Base-by-base conservation (phyloP, 2,113 vertebrate species). In the Jacana jacana region DNA sequence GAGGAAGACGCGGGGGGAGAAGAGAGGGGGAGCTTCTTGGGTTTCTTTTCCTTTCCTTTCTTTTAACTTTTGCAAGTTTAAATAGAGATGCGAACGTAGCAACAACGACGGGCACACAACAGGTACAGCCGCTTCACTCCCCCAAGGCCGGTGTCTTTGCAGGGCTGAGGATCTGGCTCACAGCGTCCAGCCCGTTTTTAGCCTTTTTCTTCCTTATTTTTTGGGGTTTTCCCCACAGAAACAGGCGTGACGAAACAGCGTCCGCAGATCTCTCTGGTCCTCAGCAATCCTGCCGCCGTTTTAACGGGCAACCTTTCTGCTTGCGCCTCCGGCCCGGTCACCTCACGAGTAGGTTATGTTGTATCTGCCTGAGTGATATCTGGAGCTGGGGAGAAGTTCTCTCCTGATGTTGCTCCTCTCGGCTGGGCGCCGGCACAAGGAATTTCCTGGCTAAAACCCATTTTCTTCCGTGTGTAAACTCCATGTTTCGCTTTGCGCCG, bases 151-250 rank as follows among this genome's bases (percentile, higher is more conserved):
- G 3, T 78, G 88, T 44, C 81, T 89, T 55, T 68, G 72, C 88
- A 2, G 27, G 52, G 76, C 82, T 95, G 78, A 81, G 91, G 90
- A 94, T 77, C 87, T 83, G 85, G 68, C 91, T 96, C 85, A 3
- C 75, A 60, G 79, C 92, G 90, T 58, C 79, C 93, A 86, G 69
- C 35, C 87, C 95, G 93, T 95, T 96, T 96, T 94, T 94, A 95
- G 88, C 35, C 37, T 51, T 69, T 14, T 30, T 72, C 25, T 17
- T 2, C 7, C 31, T 33, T 16, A 17, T 30, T 24, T 39, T 5
- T 40, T 28, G 11, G 24, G 10, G 16, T 27, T 46, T 37, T 24
- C 16, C 30, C 58, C 81, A 79, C 42, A 75, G 86, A 95, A 95
- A 73, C 73, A 42, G 5, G 79, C 57, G 24, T 9, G 5, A 80